A percentile compares a stretch with the other conserved stretches of the same genome.
These are phyloP conservation scores for Popillia japonica DNA, from an alignment of 1,140 invertebrate genomes.

Conservation along the genomic window DNA sequence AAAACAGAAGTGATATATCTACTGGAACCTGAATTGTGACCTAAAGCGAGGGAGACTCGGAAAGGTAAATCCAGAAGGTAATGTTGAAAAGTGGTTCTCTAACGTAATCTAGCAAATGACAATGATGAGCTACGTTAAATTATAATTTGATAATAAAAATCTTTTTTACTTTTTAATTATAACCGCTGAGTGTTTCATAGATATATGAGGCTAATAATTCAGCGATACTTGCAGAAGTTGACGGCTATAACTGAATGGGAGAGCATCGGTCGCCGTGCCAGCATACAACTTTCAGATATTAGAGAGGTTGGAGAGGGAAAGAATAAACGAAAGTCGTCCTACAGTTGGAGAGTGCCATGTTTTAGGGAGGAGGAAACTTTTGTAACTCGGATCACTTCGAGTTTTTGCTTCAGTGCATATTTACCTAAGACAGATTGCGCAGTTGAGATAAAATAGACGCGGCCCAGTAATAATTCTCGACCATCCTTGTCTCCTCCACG, in stretches of 20 bases:
- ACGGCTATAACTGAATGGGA: not conserved
- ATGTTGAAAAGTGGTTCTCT: no score
- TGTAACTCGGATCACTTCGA: constrained; percentile 3
- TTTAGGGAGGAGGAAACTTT: not conserved
- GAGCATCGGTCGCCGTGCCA: not conserved
- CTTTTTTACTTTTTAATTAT: no score
- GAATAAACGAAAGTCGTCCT: no score
- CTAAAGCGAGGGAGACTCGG: no score
- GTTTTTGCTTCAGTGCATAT: constrained; percentile 1
- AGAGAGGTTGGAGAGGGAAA: not conserved
- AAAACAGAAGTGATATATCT: no score
- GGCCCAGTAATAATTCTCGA: not conserved
- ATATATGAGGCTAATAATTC: not conserved
- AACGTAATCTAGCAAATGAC: no score
- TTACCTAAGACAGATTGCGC: constrained; percentile 9
- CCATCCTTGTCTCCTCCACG: not conserved
- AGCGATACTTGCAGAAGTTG: not conserved
- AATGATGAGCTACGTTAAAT: no score
- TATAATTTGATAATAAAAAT: no score
- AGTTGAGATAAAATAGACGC: constrained; percentile 14
- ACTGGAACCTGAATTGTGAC: no score
- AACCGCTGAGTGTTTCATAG: no score
- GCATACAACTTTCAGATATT: not conserved
- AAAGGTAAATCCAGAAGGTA: no score
- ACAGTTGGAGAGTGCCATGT: not conserved